Conservation (phyloP, 2,113 vertebrate species). For the Eptesicus fuscus region DNA sequence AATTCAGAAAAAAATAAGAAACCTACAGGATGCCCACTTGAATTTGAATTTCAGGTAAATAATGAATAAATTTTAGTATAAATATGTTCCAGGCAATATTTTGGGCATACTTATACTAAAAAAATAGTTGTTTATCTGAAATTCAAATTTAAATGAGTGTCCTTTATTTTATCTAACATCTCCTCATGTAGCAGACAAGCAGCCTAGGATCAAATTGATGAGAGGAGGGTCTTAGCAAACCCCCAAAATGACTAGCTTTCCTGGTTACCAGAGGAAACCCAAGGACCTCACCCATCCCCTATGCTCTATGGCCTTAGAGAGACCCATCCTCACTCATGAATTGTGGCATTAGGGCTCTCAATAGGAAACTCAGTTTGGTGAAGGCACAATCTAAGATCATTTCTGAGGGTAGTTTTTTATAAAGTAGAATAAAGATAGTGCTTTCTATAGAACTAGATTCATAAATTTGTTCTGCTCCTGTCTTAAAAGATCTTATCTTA, state of each 20-base stretch:
- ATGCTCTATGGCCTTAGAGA: background rate
- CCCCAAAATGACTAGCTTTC: background rate
- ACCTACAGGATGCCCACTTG: background rate
- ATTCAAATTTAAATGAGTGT: background rate
- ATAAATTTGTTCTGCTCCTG: background rate
- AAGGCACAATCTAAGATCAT: background rate
- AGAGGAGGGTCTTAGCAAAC: background rate
- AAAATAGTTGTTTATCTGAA: background rate
- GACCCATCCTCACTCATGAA: too few relatives aligned
- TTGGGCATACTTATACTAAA: background rate
- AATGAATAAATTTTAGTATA: background rate
- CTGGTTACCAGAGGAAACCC: background rate
- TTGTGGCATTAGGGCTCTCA: background rate
- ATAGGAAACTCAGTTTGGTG: background rate
- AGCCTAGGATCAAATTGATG: background rate
- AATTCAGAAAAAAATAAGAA: background rate
- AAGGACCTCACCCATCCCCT: background rate
- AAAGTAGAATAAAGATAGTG: background rate
- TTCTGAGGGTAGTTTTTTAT: background rate
- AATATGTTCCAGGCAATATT: background rate
- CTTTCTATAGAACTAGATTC: background rate
- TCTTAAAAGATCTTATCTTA: background rate
- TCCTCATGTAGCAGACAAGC: background rate
- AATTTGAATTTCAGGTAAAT: constrained; percentile 9
- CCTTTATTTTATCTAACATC: background rate